These are phyloP conservation scores for Cyrtodaria siliqua DNA, from an alignment of 2,888 invertebrate genomes.

Conservation along the genomic window DNA sequence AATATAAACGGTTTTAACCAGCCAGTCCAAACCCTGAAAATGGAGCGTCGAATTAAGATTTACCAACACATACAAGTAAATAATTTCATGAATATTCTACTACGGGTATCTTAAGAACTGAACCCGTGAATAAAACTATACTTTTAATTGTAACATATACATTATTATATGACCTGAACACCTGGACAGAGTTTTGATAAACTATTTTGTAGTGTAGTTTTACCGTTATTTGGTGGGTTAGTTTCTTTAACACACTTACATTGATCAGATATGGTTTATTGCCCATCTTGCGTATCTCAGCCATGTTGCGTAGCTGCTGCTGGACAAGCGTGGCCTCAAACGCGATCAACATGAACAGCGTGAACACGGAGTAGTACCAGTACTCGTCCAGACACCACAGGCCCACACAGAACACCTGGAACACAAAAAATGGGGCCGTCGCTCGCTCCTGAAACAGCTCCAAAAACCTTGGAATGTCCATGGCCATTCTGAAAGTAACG, in stretches of 20 bases:
- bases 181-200: too few species aligned
- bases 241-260: too few species aligned
- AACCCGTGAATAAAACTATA: too few species aligned
- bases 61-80: too few species aligned
- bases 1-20: too few species aligned
- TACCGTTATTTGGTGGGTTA: too few species aligned
- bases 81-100: neutral
- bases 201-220: too few species aligned
- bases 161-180: too few species aligned
- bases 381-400: slow-evolving; percentile 99
- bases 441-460: slow-evolving; percentile 99
- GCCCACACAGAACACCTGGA: slow-evolving; percentile 99
- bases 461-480: slow-evolving; percentile 97
- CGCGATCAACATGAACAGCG: slow-evolving; percentile 96
- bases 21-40: too few species aligned
- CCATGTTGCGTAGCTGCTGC: slow-evolving; percentile 99
- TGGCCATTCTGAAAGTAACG: slow-evolving; percentile 90
- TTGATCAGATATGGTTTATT: slow-evolving; percentile 97
- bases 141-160: too few species aligned
- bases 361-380: slow-evolving; percentile 98
- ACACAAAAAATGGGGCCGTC: slow-evolving; percentile 99
- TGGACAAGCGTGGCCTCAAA: slow-evolving; percentile 99
- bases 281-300: slow-evolving; percentile 99
- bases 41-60: too few species aligned
- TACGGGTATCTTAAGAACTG: neutral